phyloP scores from a whole-genome alignment of 2,888 invertebrate genomes.

The Phalera bucephala region DNA sequence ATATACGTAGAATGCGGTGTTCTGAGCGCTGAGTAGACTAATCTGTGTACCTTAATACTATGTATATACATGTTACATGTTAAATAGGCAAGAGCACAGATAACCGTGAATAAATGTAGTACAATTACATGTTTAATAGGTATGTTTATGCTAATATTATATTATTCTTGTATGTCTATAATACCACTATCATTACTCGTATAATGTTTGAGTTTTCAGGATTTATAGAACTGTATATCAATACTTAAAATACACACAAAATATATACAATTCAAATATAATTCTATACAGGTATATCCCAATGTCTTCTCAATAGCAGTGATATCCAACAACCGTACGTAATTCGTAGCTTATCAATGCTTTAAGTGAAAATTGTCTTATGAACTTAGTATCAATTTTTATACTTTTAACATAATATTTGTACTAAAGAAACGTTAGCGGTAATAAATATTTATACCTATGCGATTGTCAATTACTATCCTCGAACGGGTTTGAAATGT shows the following conservation, averaged over 20 bases:
- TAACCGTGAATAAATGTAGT: constrained; percentile 19
- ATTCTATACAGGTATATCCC: constrained; percentile 23
- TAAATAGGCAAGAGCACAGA: constrained; percentile 26
- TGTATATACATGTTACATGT: constrained; percentile 12
- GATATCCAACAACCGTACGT: constrained; percentile 32
- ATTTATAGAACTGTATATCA: not conserved
- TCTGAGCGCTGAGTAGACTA: constrained; percentile 52
- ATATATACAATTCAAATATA: constrained; percentile 5
- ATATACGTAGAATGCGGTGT: constrained; percentile 58
- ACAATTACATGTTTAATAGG: constrained; percentile 15
- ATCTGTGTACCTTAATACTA: constrained; percentile 43
- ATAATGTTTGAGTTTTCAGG: constrained; percentile 3
- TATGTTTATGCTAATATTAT: not conserved
- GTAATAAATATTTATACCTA: constrained; percentile 56
- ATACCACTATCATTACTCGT: not conserved
- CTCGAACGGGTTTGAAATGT: constrained; percentile 45
- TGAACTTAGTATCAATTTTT: constrained; percentile 71
- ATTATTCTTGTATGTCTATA: not conserved
- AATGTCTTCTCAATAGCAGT: constrained; percentile 30
- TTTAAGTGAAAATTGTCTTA: constrained; percentile 80
- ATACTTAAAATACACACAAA: no score
- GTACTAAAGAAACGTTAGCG: constrained; percentile 58
- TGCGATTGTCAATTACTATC: constrained; percentile 75
- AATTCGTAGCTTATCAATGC: constrained; percentile 73
- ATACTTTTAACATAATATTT: constrained; percentile 69